These are phyloP conservation scores for Lamprotornis superbus DNA, from an alignment of 2,113 vertebrate genomes.

Conservation along the genomic window DNA sequence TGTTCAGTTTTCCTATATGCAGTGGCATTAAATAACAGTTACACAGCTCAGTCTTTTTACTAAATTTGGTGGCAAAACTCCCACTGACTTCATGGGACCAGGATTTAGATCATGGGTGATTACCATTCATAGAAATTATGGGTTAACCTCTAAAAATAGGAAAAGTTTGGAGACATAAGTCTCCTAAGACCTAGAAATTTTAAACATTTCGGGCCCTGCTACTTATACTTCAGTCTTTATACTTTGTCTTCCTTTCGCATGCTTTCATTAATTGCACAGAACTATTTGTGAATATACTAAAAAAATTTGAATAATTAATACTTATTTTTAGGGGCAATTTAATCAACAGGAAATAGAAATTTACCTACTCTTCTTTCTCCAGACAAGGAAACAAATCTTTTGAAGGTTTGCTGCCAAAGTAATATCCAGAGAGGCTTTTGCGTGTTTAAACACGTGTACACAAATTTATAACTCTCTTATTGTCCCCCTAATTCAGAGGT, in stretches of 20 bases:
- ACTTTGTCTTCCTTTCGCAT: background rate
- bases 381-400: background rate
- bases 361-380: background rate
- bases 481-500: background rate
- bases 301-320: background rate
- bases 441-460: background rate
- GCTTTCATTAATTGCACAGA: background rate
- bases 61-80: slow-evolving; percentile 32
- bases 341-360: background rate
- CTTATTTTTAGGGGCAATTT: background rate
- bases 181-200: background rate
- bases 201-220: background rate
- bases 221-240: background rate
- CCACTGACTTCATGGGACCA: slow-evolving; percentile 32
- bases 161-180: background rate
- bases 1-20: slow-evolving; percentile 42
- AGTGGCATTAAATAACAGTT: slow-evolving; percentile 40
- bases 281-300: background rate
- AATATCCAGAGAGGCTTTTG: background rate
- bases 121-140: slow-evolving; percentile 5
- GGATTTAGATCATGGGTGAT: slow-evolving; percentile 4
- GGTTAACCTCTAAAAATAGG: slow-evolving; percentile 17
- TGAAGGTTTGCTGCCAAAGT: background rate
- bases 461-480: background rate
- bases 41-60: background rate